Evolutionary conservation across 2,797 vertebrate genomes (phyloP).

Genomic region (Adrianichthys oophorus): DNA sequence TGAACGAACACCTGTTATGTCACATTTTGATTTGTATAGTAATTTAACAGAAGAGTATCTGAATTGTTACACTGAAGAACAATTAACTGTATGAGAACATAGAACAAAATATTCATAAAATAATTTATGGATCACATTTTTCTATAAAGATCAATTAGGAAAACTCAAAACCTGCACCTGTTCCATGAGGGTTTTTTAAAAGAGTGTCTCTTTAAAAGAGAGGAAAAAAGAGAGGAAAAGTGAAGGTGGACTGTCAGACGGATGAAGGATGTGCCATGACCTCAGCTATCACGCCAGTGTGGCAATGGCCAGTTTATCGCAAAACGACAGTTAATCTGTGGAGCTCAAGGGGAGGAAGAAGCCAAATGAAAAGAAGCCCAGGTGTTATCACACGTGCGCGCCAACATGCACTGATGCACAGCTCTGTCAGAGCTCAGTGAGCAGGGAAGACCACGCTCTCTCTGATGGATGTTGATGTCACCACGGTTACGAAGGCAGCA

Average conservation of each 20-base stretch:
- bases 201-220: neutral
- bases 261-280: neutral
- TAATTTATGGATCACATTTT: too few relatives aligned
- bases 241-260: neutral
- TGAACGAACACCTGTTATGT: too few relatives aligned
- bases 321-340: neutral
- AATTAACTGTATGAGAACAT: too few relatives aligned
- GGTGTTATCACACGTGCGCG: neutral
- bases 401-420: constrained; percentile 5
- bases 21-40: too few relatives aligned
- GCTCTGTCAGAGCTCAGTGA: neutral
- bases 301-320: neutral
- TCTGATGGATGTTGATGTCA: constrained; percentile 62
- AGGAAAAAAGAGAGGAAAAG: neutral
- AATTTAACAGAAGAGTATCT: too few relatives aligned
- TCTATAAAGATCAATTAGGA: too few relatives aligned
- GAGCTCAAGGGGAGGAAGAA: neutral
- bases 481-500: constrained; percentile 36
- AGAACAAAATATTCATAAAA: too few relatives aligned
- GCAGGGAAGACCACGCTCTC: constrained; percentile 1
- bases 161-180: neutral
- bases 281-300: neutral
- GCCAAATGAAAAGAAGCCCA: constrained; percentile 8
- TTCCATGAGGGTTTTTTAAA: neutral
- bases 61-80: too few relatives aligned